Evolutionary conservation across 2,888 invertebrate genomes (phyloP).

Genomic region (Pollenia angustigena): DNA sequence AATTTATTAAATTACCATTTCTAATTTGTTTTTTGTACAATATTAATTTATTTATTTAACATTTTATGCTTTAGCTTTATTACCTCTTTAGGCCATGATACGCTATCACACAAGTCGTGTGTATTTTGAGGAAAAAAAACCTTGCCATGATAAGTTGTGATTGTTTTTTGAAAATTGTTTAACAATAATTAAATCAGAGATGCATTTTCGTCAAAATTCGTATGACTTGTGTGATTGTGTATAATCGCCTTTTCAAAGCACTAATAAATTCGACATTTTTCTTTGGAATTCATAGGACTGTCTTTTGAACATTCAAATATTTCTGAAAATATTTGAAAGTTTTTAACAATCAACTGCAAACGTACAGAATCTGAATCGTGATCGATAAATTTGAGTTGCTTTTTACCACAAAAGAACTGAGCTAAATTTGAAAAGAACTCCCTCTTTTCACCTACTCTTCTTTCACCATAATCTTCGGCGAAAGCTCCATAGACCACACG

Average conservation of each 20-base stretch:
- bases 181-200: too few relatives aligned
- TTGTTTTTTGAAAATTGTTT: too few relatives aligned
- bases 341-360: constrained; percentile 76
- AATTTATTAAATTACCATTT: too few relatives aligned
- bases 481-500: constrained; percentile 4
- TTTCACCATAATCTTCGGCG: background rate
- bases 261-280: constrained; percentile 75
- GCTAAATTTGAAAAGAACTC: constrained; percentile 79
- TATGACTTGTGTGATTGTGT: too few relatives aligned
- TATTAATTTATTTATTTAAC: too few relatives aligned
- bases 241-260: background rate
- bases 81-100: too few relatives aligned
- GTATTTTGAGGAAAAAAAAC: too few relatives aligned
- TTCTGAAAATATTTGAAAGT: constrained; percentile 77
- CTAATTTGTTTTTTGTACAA: too few relatives aligned
- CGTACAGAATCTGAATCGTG: constrained; percentile 80
- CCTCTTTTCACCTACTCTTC: constrained; percentile 53
- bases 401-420: constrained; percentile 80
- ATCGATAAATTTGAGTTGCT: constrained; percentile 60
- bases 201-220: too few relatives aligned
- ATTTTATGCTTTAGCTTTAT: too few relatives aligned
- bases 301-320: constrained; percentile 75
- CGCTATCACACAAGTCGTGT: too few relatives aligned
- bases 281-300: constrained; percentile 77
- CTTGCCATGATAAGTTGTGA: too few relatives aligned